These are phyloP conservation scores for Thinocorus orbignyianus DNA, from an alignment of 2,113 vertebrate species.

Conservation along the genomic window DNA sequence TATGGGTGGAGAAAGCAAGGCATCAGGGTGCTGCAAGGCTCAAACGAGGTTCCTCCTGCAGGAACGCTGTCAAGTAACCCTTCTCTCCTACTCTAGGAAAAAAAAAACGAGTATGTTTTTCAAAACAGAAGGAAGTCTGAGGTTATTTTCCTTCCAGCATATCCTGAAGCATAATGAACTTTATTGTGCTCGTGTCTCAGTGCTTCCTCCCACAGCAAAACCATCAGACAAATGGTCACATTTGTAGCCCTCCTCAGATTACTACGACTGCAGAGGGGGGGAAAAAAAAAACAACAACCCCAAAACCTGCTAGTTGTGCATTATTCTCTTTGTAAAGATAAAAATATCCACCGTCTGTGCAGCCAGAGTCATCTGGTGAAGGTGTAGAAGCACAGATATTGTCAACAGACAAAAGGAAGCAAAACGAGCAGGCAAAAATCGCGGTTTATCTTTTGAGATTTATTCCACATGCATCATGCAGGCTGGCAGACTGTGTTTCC, in stretches of 20 bases:
- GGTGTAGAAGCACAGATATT: not conserved
- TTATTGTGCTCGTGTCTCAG: not conserved
- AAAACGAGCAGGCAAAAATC: not conserved
- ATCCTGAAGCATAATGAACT: constrained; percentile 35
- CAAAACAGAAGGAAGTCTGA: constrained; percentile 12
- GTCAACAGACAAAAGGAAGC: not conserved
- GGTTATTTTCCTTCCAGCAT: not conserved
- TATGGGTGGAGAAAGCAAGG: not conserved
- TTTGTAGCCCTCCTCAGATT: not conserved
- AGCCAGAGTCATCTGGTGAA: not conserved
- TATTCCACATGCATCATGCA: not conserved
- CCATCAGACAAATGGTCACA: not conserved
- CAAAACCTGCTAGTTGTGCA: not conserved
- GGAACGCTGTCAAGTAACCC: not conserved
- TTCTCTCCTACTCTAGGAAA: not conserved
- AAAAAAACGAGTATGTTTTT: not conserved
- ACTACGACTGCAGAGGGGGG: not conserved
- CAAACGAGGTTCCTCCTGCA: not conserved
- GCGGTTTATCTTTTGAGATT: not conserved
- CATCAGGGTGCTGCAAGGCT: not conserved
- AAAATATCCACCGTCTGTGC: not conserved
- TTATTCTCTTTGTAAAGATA: not conserved
- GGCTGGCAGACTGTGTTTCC: not conserved
- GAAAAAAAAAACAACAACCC: not conserved
- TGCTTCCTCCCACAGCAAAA: constrained; percentile 25